Evolutionary conservation across 2,888 invertebrate species (phyloP).

Genomic region (Urechis unicinctus): DNA sequence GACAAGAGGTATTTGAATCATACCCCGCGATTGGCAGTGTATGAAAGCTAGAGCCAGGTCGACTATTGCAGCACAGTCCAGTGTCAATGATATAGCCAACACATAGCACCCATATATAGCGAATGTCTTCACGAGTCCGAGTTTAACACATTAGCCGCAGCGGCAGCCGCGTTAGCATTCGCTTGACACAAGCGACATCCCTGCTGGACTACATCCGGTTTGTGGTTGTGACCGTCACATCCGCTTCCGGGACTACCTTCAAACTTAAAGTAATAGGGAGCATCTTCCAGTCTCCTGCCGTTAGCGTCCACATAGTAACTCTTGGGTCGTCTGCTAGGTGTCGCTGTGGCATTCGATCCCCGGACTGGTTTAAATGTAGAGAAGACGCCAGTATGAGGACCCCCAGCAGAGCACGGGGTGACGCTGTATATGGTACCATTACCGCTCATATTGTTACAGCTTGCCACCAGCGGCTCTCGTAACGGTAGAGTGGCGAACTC

Average conservation of each 20-base stretch:
- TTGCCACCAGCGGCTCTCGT: neutral
- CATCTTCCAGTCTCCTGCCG: neutral
- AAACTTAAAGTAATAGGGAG: neutral
- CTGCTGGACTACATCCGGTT: neutral
- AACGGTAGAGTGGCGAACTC: neutral
- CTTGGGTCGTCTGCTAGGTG: neutral
- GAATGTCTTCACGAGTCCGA: too few species aligned
- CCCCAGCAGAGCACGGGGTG: neutral
- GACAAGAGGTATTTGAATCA: too few species aligned
- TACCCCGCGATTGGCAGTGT: too few species aligned
- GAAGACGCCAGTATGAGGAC: neutral
- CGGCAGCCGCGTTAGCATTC: too few species aligned
- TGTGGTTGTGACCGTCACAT: neutral
- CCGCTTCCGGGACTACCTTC: neutral
- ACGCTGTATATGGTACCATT: neutral
- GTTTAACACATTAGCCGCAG: too few species aligned
- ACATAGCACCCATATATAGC: too few species aligned
- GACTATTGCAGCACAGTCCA: too few species aligned
- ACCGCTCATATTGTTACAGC: neutral
- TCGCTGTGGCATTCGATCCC: neutral
- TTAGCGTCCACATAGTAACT: neutral
- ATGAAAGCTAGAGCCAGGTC: too few species aligned
- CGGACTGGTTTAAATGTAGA: neutral
- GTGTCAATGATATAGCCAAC: too few species aligned
- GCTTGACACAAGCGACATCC: neutral